Evolutionary conservation across 2,888 invertebrate genomes (phyloP), one percentile per base, ranked within the genome.

Genomic region (Acleris emargana): DNA sequence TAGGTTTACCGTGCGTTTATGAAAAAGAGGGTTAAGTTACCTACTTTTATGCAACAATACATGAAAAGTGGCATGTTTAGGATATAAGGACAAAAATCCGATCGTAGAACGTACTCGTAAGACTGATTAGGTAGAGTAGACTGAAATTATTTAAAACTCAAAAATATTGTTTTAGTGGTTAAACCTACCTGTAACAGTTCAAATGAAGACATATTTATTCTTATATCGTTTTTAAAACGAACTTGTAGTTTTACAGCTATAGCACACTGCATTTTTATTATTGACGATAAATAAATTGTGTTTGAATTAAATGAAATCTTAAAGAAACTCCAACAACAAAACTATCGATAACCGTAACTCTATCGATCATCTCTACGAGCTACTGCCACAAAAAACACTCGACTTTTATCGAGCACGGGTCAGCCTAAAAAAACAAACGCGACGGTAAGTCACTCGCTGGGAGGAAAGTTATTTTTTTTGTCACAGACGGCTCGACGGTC

Each of bases 401-500:
- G 66, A 61, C 82, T 84, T 89, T 91, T 89, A 91, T 91, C 90
- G 86, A 89, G 86, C 85, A 80, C 87, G 85, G 87, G 86, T 84
- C 87, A 88, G 87, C 86, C 86, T 89, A 91, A 91, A 92, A 90
- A 91, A 91, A 89, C 89, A 88, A 86, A 87, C 83, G 85, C 79
- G 79, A 77, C 88, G 84, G 91, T 91, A 91, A 90, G 90, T 91
- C 90, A 91, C 91, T 89, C 76, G 79, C 17, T 83, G 84, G 83
- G 83, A 84, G 81, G 78, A 81, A 81, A 85, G 84, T 86, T 85
- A 80, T 83, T 78, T 88, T 89, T 91, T 91, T 91, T 91, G 91
- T 91, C 91, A 84, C 87, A 80, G 69, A 73, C 80, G 76, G 86
- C 78, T 75, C 79, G 80, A 72, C 79, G 82, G 85, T 82, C 86